phyloP scores from a whole-genome alignment of 2,113 vertebrate genomes.

The Plecotus auritus region DNA sequence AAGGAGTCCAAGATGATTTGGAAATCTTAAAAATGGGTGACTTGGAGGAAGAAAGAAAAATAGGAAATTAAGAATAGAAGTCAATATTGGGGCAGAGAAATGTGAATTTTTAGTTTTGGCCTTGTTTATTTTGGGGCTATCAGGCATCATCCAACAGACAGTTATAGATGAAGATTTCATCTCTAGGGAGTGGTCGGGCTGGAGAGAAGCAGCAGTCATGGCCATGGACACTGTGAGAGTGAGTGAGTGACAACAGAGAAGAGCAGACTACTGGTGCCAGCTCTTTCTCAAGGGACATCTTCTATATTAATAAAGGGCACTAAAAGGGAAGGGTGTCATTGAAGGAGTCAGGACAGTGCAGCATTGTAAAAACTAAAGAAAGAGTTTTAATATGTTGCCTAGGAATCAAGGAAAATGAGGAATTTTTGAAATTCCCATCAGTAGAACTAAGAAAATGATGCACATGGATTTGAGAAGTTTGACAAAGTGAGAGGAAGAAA shows the following conservation, averaged over 20 bases:
- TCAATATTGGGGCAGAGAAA: not conserved
- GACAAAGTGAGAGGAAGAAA: conserved; percentile 6
- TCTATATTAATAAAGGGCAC: not conserved
- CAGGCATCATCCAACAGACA: not conserved
- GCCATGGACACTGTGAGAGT: not conserved
- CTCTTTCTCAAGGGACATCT: not conserved
- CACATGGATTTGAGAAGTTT: not conserved
- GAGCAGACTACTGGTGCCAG: not conserved
- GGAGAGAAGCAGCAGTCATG: not conserved
- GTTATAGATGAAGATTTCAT: not conserved
- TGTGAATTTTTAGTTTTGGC: conserved; percentile 3
- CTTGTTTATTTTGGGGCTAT: not conserved
- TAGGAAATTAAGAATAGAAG: not conserved
- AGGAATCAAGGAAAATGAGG: conserved; percentile 2
- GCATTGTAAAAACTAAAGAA: not conserved
- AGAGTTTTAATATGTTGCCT: not conserved
- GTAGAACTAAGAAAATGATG: conserved; percentile 22
- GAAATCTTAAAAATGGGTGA: not conserved
- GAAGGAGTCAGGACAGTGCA: not conserved
- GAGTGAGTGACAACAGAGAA: not conserved
- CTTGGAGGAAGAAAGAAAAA: not conserved
- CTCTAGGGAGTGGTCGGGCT: not conserved
- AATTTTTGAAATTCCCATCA: not conserved
- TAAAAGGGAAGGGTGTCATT: not conserved
- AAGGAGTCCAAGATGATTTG: not conserved